Evolutionary conservation across 2,888 invertebrate species (phyloP), one percentile per base, ranked within the genome.

Genomic region (Platynereis dumerilii): DNA sequence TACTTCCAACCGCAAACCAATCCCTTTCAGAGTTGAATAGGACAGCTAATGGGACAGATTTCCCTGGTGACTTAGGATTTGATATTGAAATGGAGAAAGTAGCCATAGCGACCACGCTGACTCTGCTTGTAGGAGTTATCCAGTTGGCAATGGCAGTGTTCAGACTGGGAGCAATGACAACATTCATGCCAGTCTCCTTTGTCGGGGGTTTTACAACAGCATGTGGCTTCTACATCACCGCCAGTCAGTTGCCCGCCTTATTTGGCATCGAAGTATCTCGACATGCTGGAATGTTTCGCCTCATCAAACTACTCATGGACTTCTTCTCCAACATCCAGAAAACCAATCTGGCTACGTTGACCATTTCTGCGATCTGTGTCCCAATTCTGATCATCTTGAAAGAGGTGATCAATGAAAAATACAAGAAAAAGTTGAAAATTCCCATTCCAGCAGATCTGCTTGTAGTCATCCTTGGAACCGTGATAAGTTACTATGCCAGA

Each of bases 71-170:
- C 17, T 10, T 44, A 5, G 52, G 34, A 28, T n/a, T 2, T 2
- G 54, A 54, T 17, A 10, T 61, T 10, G 39, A 42, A 29, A 26
- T 24, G 17, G 39, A 39, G 17, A 65, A 66, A 42, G 70, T 71
- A 15, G 63, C 59, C 27, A 61, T 73, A 24, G 73, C 73, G 2
- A 69, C 60, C n/a, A 57, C 68, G 7, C 56, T 73, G 20, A 67
- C 73, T 0, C 52, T 72, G 52, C n/a, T 73, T 17, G 66, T 60
- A 2, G 73, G 73, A 2, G 5, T 61, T 55, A 82, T 85, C n/a
- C 85, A 94, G 92, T 75, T 92, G 17, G 68, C 88, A 15, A 92
- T 94, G 92, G 92, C 90, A 84, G 75, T 90, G 58, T 85, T 92
- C 59, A 88, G 90, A 28, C 86, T 93, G 66, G 93, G 93, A 0